Base-by-base conservation (phyloP, 2,113 vertebrate species). In the Enhydra lutris region DNA sequence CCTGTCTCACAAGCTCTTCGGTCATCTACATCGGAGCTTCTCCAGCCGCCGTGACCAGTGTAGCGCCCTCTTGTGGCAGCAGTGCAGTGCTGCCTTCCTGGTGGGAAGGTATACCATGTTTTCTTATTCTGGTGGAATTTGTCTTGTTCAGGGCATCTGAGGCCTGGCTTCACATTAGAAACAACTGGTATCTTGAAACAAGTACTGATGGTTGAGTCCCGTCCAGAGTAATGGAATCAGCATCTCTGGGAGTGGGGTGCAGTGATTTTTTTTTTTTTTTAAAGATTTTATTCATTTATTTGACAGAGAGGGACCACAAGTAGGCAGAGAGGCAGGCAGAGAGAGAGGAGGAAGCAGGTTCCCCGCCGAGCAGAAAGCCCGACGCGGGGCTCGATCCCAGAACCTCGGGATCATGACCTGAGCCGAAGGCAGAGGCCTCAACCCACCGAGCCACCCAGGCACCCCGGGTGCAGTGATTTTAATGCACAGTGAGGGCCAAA, bases 401-500 rank as follows among this genome's bases (percentile, higher is more conserved):
- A 17, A 52, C 50, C 50, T 52, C 50, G 14, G 50, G 50, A 17
- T 52, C 50, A 52, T 15, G 50, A 52, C 50, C 50, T 52, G 50
- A 52, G 50, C 50, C 15, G 3, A 52, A 17, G 15, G 14, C 50
- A 52, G 50, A 17, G 14, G 14, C 50, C 50, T 52, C 50, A 52
- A 52, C 4, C 50, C 50, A 52, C 14, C 15, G 15, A 52, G 15
- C 50, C 50, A 52, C 15, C 50, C 50, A 52, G 50, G 50, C 14
- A 52, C 50, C 50, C 15, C 1, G 9, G 21, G 8, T 0, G 21
- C 11, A 12, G 50, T 31, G 47, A 61, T 24, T 36, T 34, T 78
- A 42, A 42, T 26, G 39, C 14, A 15, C 0, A 15, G 2, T 0
- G 0, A 63, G 26, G 42, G 42, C 23, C 26, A 9, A 20, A 34